Percentiles rank a stretch among this genome's conserved stretches.
Evolutionary conservation across 2,888 invertebrate species (phyloP).

Genomic region (Muschampia plurimacula): DNA sequence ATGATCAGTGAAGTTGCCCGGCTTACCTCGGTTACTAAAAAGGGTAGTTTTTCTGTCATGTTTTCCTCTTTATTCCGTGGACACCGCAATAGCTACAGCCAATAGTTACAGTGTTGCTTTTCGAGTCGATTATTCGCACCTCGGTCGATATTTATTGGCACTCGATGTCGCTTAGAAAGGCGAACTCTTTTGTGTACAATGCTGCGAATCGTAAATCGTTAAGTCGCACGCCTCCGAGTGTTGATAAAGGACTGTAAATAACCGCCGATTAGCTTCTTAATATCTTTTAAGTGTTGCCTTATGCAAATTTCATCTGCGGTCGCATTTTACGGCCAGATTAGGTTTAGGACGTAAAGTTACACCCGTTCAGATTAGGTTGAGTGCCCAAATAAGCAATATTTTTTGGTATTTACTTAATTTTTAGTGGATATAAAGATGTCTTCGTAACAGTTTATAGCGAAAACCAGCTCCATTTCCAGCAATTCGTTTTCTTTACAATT

Average conservation of each 20-base stretch:
- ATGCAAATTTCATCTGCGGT: conserved; percentile 69
- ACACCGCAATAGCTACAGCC: conserved; percentile 47
- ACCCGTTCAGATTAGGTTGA: conserved; percentile 30
- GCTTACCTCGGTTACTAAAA: not conserved
- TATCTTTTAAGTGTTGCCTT: conserved; percentile 70
- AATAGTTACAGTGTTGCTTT: conserved; percentile 70
- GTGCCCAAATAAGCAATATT: conserved; percentile 22
- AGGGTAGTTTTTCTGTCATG: not conserved
- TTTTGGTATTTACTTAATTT: conserved; percentile 27
- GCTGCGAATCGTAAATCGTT: conserved; percentile 72
- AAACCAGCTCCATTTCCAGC: not conserved
- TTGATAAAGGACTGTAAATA: conserved; percentile 83
- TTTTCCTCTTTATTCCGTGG: not conserved
- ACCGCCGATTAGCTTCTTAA: conserved; percentile 72
- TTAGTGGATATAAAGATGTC: conserved; percentile 19
- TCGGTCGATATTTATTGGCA: conserved; percentile 76
- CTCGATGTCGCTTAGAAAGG: conserved; percentile 78
- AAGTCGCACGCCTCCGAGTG: conserved; percentile 64
- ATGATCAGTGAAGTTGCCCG: not conserved
- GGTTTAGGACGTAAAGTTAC: conserved; percentile 45
- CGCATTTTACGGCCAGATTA: conserved; percentile 68
- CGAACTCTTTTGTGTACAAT: conserved; percentile 75
- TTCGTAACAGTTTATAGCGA: conserved; percentile 3
- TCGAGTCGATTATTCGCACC: conserved; percentile 71
- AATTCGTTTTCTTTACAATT: too few relatives aligned